Evolutionary conservation across 1,140 invertebrate species (phyloP).

Genomic region (Drosophila nikananu): DNA sequence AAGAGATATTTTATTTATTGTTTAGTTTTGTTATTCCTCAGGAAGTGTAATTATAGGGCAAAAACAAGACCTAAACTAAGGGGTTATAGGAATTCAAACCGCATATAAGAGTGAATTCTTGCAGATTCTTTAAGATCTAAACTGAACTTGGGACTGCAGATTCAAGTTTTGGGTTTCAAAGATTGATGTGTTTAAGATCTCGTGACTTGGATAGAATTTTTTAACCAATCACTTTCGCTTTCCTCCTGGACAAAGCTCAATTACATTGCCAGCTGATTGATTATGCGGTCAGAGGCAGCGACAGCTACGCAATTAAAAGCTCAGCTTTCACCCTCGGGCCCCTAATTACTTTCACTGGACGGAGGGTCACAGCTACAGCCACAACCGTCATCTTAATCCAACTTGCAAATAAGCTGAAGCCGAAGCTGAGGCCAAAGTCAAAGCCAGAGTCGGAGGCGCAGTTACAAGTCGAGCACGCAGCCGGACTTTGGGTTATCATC

Average conservation of each 20-base stretch:
- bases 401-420: slow-evolving; percentile 71
- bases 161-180: not conserved
- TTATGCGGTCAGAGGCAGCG: slow-evolving; percentile 46
- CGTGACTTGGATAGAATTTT: slow-evolving; percentile 6
- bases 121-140: not conserved
- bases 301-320: slow-evolving; percentile 68
- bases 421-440: slow-evolving; percentile 9
- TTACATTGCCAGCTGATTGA: slow-evolving; percentile 57
- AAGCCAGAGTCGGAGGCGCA: slow-evolving; percentile 29
- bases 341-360: slow-evolving; percentile 80
- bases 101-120: not conserved
- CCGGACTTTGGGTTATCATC: slow-evolving; percentile 52
- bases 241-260: no score
- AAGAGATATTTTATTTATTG: slow-evolving; percentile 14
- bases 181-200: not conserved
- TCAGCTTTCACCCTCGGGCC: slow-evolving; percentile 70
- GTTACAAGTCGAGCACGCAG: slow-evolving; percentile 70
- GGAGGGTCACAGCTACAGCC: slow-evolving; percentile 29
- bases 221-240: slow-evolving; percentile 59
- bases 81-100: not conserved
- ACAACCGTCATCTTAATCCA: slow-evolving; percentile 57
- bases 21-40: not conserved
- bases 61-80: not conserved
- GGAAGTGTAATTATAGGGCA: not conserved
- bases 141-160: not conserved